A percentile compares a stretch with the other conserved stretches of the same genome.
Evolutionary conservation across 2,888 invertebrate genomes (phyloP).

Genomic region (Ichneumon xanthorius): DNA sequence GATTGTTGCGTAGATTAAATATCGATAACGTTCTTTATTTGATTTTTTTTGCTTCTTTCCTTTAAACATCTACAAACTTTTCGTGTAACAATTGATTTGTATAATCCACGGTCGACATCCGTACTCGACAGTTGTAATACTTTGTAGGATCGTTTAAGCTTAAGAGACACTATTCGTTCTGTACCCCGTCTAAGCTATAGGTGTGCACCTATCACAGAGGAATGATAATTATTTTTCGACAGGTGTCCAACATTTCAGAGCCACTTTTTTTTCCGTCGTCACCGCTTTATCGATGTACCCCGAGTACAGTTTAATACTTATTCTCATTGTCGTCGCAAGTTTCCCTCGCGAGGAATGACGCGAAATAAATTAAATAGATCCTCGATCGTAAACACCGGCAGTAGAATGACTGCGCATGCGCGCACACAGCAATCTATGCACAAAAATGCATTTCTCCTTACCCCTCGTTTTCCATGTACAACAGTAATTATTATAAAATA

Average conservation of each 20-base stretch:
- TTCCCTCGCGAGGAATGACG: slow-evolving; percentile 39
- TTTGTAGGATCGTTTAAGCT: slow-evolving; percentile 47
- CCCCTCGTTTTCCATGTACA: slow-evolving; percentile 34
- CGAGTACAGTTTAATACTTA: slow-evolving; percentile 48
- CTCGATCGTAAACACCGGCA: not conserved
- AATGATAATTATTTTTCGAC: slow-evolving; percentile 29
- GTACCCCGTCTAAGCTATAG: slow-evolving; percentile 27
- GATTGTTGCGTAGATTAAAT: slow-evolving; percentile 39
- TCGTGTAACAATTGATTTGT: slow-evolving; percentile 34
- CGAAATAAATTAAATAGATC: slow-evolving; percentile 21
- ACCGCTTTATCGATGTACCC: slow-evolving; percentile 8
- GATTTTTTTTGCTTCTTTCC: slow-evolving; percentile 8
- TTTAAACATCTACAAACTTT: slow-evolving; percentile 42
- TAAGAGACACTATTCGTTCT: slow-evolving; percentile 42
- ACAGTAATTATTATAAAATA: slow-evolving; percentile 41
- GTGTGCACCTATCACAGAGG: slow-evolving; percentile 29
- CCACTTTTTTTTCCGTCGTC: not conserved
- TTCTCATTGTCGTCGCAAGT: slow-evolving; percentile 8
- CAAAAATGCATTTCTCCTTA: slow-evolving; percentile 19
- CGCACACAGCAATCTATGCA: slow-evolving; percentile 51
- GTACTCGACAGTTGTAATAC: slow-evolving; percentile 49
- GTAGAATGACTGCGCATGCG: slow-evolving; percentile 20
- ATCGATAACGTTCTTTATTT: slow-evolving; percentile 36
- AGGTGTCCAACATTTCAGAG: not conserved
- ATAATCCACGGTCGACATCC: not conserved